Base-by-base conservation (phyloP, 2,888 invertebrate species). In the Automeris io region DNA sequence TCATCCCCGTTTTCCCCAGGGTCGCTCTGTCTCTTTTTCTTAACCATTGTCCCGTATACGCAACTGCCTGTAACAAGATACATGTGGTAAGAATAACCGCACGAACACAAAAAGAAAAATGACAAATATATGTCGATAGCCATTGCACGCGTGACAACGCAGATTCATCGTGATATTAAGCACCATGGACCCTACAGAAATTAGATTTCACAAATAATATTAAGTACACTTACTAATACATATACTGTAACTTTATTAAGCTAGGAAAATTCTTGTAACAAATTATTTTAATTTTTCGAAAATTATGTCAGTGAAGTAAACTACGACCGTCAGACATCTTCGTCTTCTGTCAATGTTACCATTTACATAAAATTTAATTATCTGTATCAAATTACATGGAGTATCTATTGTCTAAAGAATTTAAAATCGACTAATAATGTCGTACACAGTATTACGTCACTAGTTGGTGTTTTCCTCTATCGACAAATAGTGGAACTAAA, bases 21-120 rank as follows among this genome's bases (percentile, higher is more conserved):
- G 56, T 92, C 92, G 49, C 88, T 88, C 68, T 93, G 92, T 71
- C 92, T 90, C 86, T 92, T 90, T 87, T 91, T 93, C 80, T 92
- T 93, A 41, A 90, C 91, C 93, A 93, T 93, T 70, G 72, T 85
- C 65, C 57, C 51, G 69, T 72, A 66, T 75, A 61, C 55, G 62
- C 51, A 60, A 69, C 65, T 63, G 69, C 68, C 83, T 85, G 82
- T 85, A 85, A 85, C 72, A 65, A 80, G 83, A 85, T 82, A 82
- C 80, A 74, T 64, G 72, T 75, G 72, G 70, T 81, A 85, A 80
- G 79, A 82, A 82, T 81, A 85, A 80, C 78, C 70, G 63, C 72
- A 71, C 61, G 69, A 69, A 61, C 63, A 77, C 78, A 85, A 85
- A 85, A 85, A 85, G 81, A 83, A 75, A 79, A 80, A 79, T 79